Evolutionary conservation across 2,888 invertebrate genomes (phyloP).

Genomic region (Chromoteleia sp.): DNA sequence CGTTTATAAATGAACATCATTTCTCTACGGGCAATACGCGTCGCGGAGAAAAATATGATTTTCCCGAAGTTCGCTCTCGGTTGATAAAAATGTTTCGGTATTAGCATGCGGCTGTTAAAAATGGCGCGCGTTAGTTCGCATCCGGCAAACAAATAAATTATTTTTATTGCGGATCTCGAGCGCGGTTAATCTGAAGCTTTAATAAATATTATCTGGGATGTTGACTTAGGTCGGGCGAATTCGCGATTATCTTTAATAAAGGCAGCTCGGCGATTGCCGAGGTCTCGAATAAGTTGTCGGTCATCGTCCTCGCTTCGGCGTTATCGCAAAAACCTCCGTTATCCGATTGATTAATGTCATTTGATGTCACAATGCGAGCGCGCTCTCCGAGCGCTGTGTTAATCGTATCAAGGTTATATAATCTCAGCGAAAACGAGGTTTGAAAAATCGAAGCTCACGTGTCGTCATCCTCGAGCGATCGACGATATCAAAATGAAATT

Average conservation of each 20-base stretch:
- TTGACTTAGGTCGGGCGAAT: constrained; percentile 69
- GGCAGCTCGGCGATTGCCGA: constrained; percentile 40
- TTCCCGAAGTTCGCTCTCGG: constrained; percentile 11
- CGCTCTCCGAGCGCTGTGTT: constrained; percentile 43
- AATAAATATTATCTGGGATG: constrained; percentile 64
- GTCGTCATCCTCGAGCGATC: neutral
- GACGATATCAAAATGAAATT: constrained; percentile 34
- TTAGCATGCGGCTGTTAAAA: constrained; percentile 49
- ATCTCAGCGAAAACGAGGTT: constrained; percentile 54
- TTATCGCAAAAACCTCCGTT: constrained; percentile 66
- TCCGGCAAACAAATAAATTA: constrained; percentile 60
- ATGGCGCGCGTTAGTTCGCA: constrained; percentile 28
- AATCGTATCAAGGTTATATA: constrained; percentile 70
- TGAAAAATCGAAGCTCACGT: neutral
- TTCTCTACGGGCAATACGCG: constrained; percentile 18
- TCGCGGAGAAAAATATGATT: constrained; percentile 37
- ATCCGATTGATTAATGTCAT: constrained; percentile 70
- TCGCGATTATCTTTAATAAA: constrained; percentile 64
- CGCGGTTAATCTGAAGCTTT: constrained; percentile 59
- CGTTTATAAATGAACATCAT: constrained; percentile 31
- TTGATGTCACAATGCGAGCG: constrained; percentile 57
- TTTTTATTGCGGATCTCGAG: constrained; percentile 58
- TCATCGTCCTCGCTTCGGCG: constrained; percentile 66
- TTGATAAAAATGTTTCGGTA: constrained; percentile 42
- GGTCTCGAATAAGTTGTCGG: constrained; percentile 66